A percentile compares a stretch with the other conserved stretches of the same genome.
Conservation (phyloP, 2,113 vertebrate genomes). For the Thamnaconus septentrionalis region DNA sequence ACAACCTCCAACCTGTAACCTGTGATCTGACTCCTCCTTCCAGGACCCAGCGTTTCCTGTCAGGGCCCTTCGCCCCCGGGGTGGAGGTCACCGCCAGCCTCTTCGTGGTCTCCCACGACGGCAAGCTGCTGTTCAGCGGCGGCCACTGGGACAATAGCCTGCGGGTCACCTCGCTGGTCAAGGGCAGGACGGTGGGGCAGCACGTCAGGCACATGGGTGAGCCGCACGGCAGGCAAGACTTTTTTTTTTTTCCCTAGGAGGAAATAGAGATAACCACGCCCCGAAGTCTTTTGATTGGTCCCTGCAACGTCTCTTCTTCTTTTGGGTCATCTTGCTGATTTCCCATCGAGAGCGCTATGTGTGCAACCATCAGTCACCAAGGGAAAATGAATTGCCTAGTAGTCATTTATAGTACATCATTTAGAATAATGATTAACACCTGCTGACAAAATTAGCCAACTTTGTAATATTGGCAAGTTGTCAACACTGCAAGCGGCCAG, state of each 20-base stretch:
- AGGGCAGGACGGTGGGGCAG: constrained; percentile 88
- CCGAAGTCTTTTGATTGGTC: too few relatives aligned
- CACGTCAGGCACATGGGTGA: constrained; percentile 94
- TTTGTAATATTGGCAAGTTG: too few relatives aligned
- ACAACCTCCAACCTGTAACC: neutral
- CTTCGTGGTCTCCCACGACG: constrained; percentile 93
- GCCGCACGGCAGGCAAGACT: neutral
- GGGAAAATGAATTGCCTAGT: too few relatives aligned
- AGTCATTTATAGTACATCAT: too few relatives aligned
- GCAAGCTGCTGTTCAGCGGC: constrained; percentile 94
- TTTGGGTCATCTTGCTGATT: too few relatives aligned
- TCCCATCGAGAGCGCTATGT: too few relatives aligned
- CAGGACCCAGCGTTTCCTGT: constrained; percentile 88
- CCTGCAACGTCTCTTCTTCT: too few relatives aligned
- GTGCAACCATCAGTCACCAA: too few relatives aligned
- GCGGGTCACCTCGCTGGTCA: constrained; percentile 89
- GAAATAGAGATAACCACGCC: neutral
- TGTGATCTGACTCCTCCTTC: neutral
- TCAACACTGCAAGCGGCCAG: too few relatives aligned
- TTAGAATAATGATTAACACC: too few relatives aligned
- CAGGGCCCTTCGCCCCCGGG: constrained; percentile 89
- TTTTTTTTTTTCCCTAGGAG: neutral
- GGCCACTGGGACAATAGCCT: constrained; percentile 98
- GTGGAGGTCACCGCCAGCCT: constrained; percentile 84
- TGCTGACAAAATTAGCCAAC: too few relatives aligned